Percentiles rank a stretch among this genome's conserved stretches.
phyloP scores from a whole-genome alignment of 2,113 vertebrate species.

The Sprattus sprattus region DNA sequence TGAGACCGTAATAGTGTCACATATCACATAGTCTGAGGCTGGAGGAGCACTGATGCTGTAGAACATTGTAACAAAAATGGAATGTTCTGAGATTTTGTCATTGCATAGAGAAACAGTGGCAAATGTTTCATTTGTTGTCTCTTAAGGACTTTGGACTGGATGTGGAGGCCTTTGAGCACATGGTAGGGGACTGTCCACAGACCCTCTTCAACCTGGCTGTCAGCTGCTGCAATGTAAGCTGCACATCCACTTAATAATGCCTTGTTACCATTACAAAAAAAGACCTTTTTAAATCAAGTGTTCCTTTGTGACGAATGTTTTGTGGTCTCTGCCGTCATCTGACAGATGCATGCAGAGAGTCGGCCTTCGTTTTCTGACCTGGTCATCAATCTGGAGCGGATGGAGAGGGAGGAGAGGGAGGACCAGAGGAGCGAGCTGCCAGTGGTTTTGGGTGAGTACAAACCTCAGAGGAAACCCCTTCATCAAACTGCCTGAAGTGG shows the following conservation, averaged over 20 bases:
- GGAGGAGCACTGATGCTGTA: too few relatives aligned
- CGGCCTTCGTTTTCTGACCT: conserved; percentile 83
- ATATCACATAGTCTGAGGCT: too few relatives aligned
- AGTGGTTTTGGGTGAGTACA: conserved; percentile 56
- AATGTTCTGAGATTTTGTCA: too few relatives aligned
- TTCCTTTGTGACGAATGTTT: neutral
- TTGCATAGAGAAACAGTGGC: neutral
- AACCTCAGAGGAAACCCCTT: neutral
- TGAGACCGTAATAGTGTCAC: too few relatives aligned
- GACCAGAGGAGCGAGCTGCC: conserved; percentile 48
- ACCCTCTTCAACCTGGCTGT: conserved; percentile 85
- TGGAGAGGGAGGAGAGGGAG: conserved; percentile 46
- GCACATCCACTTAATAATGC: neutral
- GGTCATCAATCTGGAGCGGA: conserved; percentile 75
- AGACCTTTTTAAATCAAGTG: too few relatives aligned
- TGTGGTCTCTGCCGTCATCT: neutral
- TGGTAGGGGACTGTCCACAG: conserved; percentile 81
- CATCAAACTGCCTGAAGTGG: neutral
- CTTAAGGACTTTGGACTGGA: conserved; percentile 90
- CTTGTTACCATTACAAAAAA: neutral
- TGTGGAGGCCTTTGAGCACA: conserved; percentile 77
- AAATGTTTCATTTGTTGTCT: conserved; percentile 9
- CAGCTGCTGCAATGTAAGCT: conserved; percentile 87
- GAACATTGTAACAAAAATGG: too few relatives aligned
- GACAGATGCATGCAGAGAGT: conserved; percentile 79